A percentile compares a stretch with the other conserved stretches of the same genome.
phyloP scores from a whole-genome alignment of 2,797 vertebrate genomes.

The Trachops cirrhosus region DNA sequence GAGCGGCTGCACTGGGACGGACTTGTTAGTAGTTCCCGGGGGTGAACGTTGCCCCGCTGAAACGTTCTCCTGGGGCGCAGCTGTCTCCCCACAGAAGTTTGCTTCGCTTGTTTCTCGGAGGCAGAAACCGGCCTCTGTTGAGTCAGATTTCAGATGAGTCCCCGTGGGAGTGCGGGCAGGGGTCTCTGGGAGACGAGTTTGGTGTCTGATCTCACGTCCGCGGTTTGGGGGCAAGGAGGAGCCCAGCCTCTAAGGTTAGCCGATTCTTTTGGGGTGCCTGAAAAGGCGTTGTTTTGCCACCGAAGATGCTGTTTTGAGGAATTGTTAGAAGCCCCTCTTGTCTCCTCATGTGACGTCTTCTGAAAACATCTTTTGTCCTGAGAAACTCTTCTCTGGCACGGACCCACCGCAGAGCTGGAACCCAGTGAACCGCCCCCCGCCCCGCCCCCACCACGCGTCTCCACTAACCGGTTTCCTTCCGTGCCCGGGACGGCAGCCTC shows the following conservation, averaged over 20 bases:
- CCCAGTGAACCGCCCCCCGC: background rate
- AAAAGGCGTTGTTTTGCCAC: background rate
- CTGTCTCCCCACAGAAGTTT: accelerated
- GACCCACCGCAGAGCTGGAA: background rate
- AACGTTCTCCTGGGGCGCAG: background rate
- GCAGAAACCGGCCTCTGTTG: accelerated
- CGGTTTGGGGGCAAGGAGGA: no score
- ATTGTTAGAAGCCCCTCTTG: accelerated
- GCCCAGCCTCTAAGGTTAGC: background rate
- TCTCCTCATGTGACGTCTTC: background rate
- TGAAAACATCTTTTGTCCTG: background rate
- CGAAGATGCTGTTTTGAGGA: background rate
- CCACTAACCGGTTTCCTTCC: background rate
- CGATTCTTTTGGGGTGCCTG: background rate
- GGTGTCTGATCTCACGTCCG: background rate
- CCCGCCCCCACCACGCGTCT: background rate
- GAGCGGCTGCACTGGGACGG: background rate
- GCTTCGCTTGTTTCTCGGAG: background rate
- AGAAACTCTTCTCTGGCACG: background rate
- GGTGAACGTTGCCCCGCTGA: no score
- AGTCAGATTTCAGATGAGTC: background rate
- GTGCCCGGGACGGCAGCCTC: slow-evolving; percentile 85
- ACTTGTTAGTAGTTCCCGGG: no score
- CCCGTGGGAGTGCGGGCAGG: background rate
- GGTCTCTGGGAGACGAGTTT: background rate